Evolutionary conservation across 2,888 invertebrate species (phyloP).

Genomic region (Heliconius ethilla): DNA sequence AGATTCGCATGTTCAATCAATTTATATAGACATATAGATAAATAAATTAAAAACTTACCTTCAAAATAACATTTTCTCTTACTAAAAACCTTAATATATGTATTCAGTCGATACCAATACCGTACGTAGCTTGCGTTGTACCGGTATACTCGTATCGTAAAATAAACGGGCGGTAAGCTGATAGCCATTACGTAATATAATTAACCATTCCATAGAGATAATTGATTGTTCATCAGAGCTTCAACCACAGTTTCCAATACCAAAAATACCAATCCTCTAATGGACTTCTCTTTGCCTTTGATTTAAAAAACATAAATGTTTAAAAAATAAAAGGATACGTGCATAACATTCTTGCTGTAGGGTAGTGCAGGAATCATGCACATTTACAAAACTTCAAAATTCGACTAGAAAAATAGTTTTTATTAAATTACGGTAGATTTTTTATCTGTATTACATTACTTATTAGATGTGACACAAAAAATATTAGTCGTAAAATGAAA

Average conservation of each 20-base stretch:
- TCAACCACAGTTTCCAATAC: conserved; percentile 44
- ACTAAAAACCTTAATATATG: background rate
- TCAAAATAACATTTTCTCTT: background rate
- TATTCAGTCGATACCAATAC: background rate
- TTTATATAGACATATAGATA: background rate
- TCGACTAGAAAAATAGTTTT: conserved; percentile 50
- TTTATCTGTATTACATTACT: background rate
- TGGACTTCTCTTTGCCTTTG: conserved; percentile 70
- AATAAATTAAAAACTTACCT: conserved; percentile 16
- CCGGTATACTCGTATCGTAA: conserved; percentile 1
- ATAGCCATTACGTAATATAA: conserved; percentile 44
- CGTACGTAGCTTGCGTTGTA: background rate
- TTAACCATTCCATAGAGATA: conserved; percentile 47
- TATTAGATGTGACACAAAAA: background rate
- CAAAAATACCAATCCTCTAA: conserved; percentile 69
- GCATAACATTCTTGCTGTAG: conserved; percentile 77
- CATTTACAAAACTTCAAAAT: conserved; percentile 67
- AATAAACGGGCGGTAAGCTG: conserved; percentile 41
- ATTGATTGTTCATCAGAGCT: conserved; percentile 43
- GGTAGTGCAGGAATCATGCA: conserved; percentile 80
- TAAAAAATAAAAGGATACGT: conserved; percentile 66
- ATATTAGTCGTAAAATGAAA: background rate
- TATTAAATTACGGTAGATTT: background rate
- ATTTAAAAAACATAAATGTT: conserved; percentile 49
- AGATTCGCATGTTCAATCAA: too few species aligned